Percentiles rank a stretch among this genome's conserved stretches.
phyloP scores from a whole-genome alignment of 92 coral and sea anemone genomes.

The Diadumene lineata region DNA sequence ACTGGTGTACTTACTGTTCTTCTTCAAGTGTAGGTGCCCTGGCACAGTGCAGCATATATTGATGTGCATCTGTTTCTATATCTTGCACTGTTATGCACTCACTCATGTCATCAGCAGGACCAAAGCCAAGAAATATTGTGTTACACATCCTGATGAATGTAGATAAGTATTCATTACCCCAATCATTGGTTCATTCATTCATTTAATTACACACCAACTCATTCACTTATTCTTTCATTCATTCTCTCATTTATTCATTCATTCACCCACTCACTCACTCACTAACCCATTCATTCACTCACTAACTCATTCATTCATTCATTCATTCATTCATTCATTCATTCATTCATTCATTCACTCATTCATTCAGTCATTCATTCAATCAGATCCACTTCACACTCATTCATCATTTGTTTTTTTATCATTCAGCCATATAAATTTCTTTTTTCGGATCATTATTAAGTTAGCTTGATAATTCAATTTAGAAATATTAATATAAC shows the following conservation, averaged over 20 bases:
- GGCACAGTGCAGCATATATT: constrained; percentile 8
- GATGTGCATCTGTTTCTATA: constrained; percentile 29
- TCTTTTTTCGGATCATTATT: no score
- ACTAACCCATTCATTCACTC: no score
- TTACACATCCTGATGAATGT: constrained; percentile 81
- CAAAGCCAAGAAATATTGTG: constrained; percentile 77
- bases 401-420: no score
- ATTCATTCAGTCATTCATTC: not conserved
- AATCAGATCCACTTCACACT: no score
- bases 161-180: not conserved
- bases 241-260: no score
- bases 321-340: not conserved
- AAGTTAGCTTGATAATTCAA: no score
- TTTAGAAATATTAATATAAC: no score
- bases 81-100: constrained; percentile 65
- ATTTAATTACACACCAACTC: no score
- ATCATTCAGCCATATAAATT: not conserved
- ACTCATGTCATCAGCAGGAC: constrained; percentile 62
- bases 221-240: no score
- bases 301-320: no score
- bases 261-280: no score
- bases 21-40: not conserved
- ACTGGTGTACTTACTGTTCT: not conserved
- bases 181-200: no score
- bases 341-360: not conserved